Base-by-base conservation (phyloP, 2,888 invertebrate species). In the Limulus polyphemus region DNA sequence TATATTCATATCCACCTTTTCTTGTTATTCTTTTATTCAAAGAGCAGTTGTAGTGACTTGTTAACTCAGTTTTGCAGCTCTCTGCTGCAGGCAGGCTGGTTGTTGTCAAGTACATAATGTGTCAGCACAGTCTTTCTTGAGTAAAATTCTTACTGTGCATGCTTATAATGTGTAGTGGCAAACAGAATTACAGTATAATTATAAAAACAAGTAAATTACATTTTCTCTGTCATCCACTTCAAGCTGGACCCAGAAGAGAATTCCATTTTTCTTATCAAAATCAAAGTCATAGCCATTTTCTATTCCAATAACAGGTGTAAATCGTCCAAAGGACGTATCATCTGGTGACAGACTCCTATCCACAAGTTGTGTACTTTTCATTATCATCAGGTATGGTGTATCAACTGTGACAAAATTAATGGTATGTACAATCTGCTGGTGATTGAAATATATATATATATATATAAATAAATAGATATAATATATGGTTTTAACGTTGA, bases 251-350 rank as follows among this genome's bases (percentile, higher is more conserved):
- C 91, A 95, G 78, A 87, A 95, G 11, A 98, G 80, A 57, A 82
- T 83, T 71, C 87, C 87, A 1, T 87, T 86, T 73, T 85, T 85
- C 16, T 90, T 83, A 74, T 99, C 97, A 74, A 88, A 98, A 75
- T 97, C 97, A 62, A 97, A 81, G 69, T 92, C 90, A 4, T 87
- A 83, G 46, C 91, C 94, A 68, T 88, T 87, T 64, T 87, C 87
- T 57, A 93, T 83, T 2, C 92, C 92, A 55, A 93, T 90, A 11
- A 93, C 85, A 0, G 93, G 90, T 0, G 89, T 87, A 55, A 93
- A 81, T 68, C 85, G 86, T 7, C 86, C 84, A 70, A 73, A 56
- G 10, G 83, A 84, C 47, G 69, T 70, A 60, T 89, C 87, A 0
- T 86, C 87, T 0, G 86, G 83, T 56, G 83, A 86, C 5, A 89